Evolutionary conservation across 2,888 invertebrate species (phyloP), one percentile per base, ranked within the genome.

Genomic region (Ochlodes sylvanus): DNA sequence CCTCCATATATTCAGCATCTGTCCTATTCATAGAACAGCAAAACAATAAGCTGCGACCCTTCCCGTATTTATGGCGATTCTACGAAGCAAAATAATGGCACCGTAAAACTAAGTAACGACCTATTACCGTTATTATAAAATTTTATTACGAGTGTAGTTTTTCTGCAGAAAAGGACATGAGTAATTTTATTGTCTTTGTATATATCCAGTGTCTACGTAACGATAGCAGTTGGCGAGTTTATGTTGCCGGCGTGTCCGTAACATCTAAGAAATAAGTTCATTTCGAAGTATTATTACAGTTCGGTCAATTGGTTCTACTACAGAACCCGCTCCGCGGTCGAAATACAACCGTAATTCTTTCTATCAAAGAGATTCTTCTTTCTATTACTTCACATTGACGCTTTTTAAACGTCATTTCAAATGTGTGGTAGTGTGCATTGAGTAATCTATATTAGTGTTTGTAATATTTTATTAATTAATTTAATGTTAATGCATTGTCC

Each of bases 81-180:
- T 54, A 66, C 44, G 54, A 60, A 54, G 54, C 44, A 54, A 66
- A 54, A 66, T 66, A 66, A 66, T 60, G 60, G 34, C 42, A 12
- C 19, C 42, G 60, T 66, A 60, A 66, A 66, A 58, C 50, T 54
- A 42, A 42, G 60, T 42, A 52, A 66, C 66, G 52, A 52, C 60
- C 60, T 66, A 65, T 65, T 66, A 54, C 66, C 52, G 60, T 66
- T 32, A 66, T 66, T 60, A 66, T 66, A 60, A 66, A 66, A 27
- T 66, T 60, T 66, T 60, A 66, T 60, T 66, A 60, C 32, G 27
- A 15, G 21, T 41, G 27, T 60, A 44, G 54, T 60, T 60, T 15
- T 47, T 47, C 27, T 27, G 57, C 17, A 21, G 32, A 60, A 32
- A 47, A 47, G 21, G 60, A 60, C 27, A 44, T 32, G 44, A 60